Evolutionary conservation across 2,113 vertebrate species (phyloP).

Genomic region (Jaculus jaculus): DNA sequence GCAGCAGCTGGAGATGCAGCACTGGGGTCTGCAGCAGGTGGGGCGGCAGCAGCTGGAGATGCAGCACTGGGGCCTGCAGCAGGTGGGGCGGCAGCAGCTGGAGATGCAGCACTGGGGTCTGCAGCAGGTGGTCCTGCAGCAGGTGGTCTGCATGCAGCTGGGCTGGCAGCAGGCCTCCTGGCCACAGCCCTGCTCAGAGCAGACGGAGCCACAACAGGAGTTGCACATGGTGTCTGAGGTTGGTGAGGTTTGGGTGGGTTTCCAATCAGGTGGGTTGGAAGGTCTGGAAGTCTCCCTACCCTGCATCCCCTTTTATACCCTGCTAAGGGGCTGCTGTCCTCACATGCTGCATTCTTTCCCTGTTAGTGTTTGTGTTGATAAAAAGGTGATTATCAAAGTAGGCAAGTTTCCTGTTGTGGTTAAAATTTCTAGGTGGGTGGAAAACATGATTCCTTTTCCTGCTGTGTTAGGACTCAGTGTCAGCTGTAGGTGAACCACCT

Average conservation of each 20-base stretch:
- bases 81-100: too few species aligned
- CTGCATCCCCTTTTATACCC: slow-evolving; percentile 30
- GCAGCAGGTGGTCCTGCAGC: too few species aligned
- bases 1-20: too few species aligned
- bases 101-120: too few species aligned
- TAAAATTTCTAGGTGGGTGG: not conserved
- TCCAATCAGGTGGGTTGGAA: too few species aligned
- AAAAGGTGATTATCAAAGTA: slow-evolving; percentile 18
- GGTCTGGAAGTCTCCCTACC: not conserved
- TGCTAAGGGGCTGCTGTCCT: not conserved
- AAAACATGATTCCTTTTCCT: not conserved
- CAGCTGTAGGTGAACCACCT: not conserved
- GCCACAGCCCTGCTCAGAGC: too few species aligned
- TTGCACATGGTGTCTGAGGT: too few species aligned
- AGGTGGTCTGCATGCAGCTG: not conserved
- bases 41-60: too few species aligned
- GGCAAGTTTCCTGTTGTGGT: not conserved
- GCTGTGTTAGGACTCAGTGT: not conserved
- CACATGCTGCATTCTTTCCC: not conserved
- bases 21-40: too few species aligned
- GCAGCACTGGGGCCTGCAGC: too few species aligned
- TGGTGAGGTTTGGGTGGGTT: too few species aligned
- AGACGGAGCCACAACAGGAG: too few species aligned
- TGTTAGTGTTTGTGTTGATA: not conserved
- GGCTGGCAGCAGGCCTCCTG: not conserved